phyloP scores from a whole-genome alignment of 2,797 vertebrate species.

The Falco biarmicus region DNA sequence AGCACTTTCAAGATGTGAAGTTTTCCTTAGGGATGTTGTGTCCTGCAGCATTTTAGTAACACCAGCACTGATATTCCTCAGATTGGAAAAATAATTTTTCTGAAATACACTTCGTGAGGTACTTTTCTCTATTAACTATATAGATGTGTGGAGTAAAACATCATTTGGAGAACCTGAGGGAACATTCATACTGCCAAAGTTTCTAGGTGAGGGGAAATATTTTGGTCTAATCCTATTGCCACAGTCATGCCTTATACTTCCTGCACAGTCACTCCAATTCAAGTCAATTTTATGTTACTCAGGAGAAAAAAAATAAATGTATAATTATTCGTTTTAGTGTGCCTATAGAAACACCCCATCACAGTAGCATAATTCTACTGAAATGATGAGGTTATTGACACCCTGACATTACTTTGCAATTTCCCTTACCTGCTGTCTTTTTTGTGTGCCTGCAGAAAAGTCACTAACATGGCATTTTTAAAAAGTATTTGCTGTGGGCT shows the following conservation, averaged over 20 bases:
- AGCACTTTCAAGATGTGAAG: not conserved
- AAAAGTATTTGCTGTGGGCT: not conserved
- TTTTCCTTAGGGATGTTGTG: not conserved
- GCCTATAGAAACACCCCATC: not conserved
- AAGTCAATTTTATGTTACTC: not conserved
- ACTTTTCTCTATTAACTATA: not conserved
- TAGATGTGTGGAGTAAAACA: not conserved
- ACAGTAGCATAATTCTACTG: not conserved
- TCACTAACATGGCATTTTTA: not conserved
- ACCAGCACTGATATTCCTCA: not conserved
- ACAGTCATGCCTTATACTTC: not conserved
- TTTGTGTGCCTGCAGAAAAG: not conserved
- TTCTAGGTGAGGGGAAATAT: constrained; percentile 8
- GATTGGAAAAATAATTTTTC: not conserved
- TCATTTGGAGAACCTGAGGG: not conserved
- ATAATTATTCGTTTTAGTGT: not conserved
- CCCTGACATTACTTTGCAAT: not conserved
- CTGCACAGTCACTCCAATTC: not conserved
- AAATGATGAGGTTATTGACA: not conserved
- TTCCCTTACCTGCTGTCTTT: not conserved
- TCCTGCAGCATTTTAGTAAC: not conserved
- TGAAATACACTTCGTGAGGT: not conserved
- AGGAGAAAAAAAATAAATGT: not conserved
- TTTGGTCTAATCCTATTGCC: constrained; percentile 17
- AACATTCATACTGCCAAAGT: not conserved